Base-by-base conservation (phyloP, 2,888 invertebrate genomes). In the Acleris sparsana region DNA sequence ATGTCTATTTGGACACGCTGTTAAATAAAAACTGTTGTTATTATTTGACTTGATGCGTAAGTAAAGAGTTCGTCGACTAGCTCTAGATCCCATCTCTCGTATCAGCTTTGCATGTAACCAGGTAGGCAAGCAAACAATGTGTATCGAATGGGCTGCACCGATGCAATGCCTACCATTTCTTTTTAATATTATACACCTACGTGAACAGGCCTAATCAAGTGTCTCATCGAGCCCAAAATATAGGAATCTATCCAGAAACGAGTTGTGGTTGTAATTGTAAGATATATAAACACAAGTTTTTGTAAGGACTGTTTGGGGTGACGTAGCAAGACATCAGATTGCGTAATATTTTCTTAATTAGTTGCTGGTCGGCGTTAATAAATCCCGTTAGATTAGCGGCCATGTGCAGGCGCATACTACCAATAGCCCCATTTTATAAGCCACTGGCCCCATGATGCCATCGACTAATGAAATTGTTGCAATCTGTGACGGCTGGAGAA, bases 391-490 rank as follows among this genome's bases (percentile, higher is more conserved):
- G 80, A 83, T 80, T 80, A 80, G 68, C 75, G 73, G 87, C 86
- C 87, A 89, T 87, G 85, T 87, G 88, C 70, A 69, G 69, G 53
- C 46, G 72, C 73, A 70, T 67, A 65, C 69, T 71, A 70, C 72
- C 72, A 72, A 71, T 75, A 74, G 76, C 79, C 77, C 75, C 74
- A 77, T 82, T 73, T 73, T 71, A 56, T 65, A 52, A 60, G 55
- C 55, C 73, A 78, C 76, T 87, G 88, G 86, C 86, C 71, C 68
- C 70, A 68, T 80, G 87, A 68, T 80, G 87, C 87, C 86, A 87
- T 74, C 65, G 62, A 63, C 72, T 75, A 72, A 72, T 71, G 64
- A 70, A 72, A 67, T 68, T 68, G 64, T 69, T 68, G 66, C 66
- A 18, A 48, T 73, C 71, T 75, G 73, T 71, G 70, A 67, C 70